Base-by-base conservation (phyloP, 1,140 invertebrate species). In the Papilio aristodemus region DNA sequence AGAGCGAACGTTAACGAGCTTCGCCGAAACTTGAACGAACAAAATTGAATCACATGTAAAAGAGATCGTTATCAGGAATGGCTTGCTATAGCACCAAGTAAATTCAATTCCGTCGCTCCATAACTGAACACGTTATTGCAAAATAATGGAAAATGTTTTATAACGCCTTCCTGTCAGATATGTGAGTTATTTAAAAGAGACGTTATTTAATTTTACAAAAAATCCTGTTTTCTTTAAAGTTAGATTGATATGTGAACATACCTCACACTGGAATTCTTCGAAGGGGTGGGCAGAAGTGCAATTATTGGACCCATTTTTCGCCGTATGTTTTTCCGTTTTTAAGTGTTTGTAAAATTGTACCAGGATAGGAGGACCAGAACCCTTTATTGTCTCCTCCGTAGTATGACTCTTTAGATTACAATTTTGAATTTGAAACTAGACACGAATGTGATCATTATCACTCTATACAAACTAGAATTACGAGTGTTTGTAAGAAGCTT, bases 21-120 rank as follows among this genome's bases (percentile, higher is more conserved):
- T 36, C 59, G 14, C 59, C 59, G 37, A 62, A 62, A 62, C 32
- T 62, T 62, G 59, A 62, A 62, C 59, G 37, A 22, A 57, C 22
- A 5, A 64, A 64, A 64, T 64, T 64, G 60, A 64, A 64, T 64
- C 60, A 64, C 60, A 64, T 64, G 60, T 41, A 41, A 64, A 64
- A 64, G 60, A 41, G 60, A 64, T 64, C 60, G 60, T 64, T 64
- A 64, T 41, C 60, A 38, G 38, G 22, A 64, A 64, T 64, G 38
- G 60, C 60, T 64, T 43, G 38, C 38, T 64, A 54, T 54, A 19
- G 46, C 27, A 64, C 60, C 60, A 43, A 64, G 60, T 22, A 41
- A 64, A 64, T 64, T 64, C 60, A 64, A 64, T 64, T 64, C 37
- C 60, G 38, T 25, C 19, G 60, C 60, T 41, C 38, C 17, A 54